Evolutionary conservation across 30 jellyfish, hydroid and myxozoan species (phyloP).

Genomic region (Chrysaora quinquecirrha): DNA sequence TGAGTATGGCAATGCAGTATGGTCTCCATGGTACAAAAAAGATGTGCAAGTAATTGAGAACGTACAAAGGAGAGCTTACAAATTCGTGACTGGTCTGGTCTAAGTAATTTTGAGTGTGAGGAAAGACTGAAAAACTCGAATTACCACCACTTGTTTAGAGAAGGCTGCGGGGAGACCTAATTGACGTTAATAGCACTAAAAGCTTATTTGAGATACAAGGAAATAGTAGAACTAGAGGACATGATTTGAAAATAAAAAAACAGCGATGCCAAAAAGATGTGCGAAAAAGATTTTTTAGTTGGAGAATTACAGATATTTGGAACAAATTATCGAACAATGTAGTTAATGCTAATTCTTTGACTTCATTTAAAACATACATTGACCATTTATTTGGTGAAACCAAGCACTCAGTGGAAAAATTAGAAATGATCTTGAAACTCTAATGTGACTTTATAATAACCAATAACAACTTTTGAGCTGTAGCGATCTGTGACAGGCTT

Average conservation of each 20-base stretch:
- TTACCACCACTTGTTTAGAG: conserved; percentile 34
- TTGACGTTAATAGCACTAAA: conserved; percentile 34
- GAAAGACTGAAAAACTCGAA: conserved; percentile 12
- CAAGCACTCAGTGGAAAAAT: conserved; percentile 36
- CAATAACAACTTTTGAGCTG: conserved; percentile 31
- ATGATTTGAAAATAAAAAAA: conserved; percentile 44
- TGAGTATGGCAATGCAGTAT: too few relatives aligned
- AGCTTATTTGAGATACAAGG: conserved; percentile 50
- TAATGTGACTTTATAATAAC: neutral
- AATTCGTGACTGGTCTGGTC: too few relatives aligned
- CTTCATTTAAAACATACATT: conserved; percentile 41
- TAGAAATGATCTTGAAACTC: conserved; percentile 32
- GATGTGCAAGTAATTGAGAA: too few relatives aligned
- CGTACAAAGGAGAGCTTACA: too few relatives aligned
- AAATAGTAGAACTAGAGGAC: conserved; percentile 54
- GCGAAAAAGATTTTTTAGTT: neutral
- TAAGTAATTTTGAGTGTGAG: too few relatives aligned
- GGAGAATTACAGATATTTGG: conserved; percentile 46
- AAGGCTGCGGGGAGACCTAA: conserved; percentile 54
- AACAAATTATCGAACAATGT: conserved; percentile 57
- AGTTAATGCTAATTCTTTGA: conserved; percentile 57
- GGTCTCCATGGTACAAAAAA: too few relatives aligned
- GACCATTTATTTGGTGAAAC: conserved; percentile 51
- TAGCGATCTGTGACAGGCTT: conserved; percentile 54
- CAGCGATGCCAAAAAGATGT: conserved; percentile 58